Conservation (phyloP, 2,113 vertebrate genomes). For the Mesembrinibis cayennensis region DNA sequence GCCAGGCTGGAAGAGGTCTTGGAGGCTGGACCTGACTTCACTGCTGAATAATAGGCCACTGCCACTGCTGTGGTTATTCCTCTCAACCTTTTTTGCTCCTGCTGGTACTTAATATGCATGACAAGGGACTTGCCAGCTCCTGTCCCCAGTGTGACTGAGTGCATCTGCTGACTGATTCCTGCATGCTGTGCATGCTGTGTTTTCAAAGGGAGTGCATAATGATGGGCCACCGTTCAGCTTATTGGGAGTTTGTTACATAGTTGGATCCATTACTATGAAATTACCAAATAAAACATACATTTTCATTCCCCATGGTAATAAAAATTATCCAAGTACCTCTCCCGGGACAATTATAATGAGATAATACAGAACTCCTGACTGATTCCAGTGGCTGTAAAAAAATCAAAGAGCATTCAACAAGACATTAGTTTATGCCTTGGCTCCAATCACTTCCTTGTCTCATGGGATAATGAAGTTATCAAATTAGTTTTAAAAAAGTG, state of each 20-base stretch:
- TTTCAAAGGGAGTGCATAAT: not conserved
- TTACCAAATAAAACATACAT: constrained; percentile 61
- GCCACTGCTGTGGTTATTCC: not conserved
- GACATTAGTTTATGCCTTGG: constrained; percentile 40
- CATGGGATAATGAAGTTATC: constrained; percentile 60
- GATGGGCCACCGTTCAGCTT: not conserved
- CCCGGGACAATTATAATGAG: constrained; percentile 36
- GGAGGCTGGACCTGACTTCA: not conserved
- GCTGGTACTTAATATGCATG: not conserved
- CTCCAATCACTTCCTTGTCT: constrained; percentile 37
- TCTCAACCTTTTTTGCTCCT: not conserved
- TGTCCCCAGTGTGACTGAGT: not conserved
- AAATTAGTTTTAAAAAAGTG: constrained; percentile 68
- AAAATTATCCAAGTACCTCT: constrained; percentile 49
- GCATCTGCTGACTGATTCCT: not conserved
- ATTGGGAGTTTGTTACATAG: not conserved
- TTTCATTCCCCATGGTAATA: constrained; percentile 48
- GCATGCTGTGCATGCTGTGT: not conserved
- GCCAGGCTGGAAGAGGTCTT: not conserved
- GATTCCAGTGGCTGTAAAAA: constrained; percentile 41
- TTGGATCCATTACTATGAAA: constrained; percentile 29
- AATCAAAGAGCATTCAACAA: constrained; percentile 57
- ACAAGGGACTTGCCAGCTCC: not conserved
- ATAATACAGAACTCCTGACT: constrained; percentile 59
- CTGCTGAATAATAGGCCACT: not conserved